phyloP scores from a whole-genome alignment of 2,113 vertebrate species.

The Ailurus styani region DNA sequence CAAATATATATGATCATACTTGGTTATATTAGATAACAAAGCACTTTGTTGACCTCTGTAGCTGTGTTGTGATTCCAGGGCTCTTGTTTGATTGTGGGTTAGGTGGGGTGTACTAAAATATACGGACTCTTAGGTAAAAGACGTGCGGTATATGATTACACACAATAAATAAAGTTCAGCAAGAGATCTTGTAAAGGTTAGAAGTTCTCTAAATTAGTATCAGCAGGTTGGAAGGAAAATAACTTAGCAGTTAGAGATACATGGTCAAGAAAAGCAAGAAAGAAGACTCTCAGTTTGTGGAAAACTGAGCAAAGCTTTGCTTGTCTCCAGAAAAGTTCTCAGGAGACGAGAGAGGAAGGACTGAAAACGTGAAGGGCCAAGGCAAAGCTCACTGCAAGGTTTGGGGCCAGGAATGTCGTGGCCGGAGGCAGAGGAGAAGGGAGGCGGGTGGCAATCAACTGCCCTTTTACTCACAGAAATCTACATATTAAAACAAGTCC shows the following conservation, averaged over 20 bases:
- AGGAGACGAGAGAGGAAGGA: not conserved
- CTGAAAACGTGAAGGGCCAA: not conserved
- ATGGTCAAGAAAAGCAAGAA: not conserved
- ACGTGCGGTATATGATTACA: not conserved
- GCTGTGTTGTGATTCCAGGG: not conserved
- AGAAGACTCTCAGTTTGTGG: not conserved
- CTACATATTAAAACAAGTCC: not conserved
- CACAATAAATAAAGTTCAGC: not conserved
- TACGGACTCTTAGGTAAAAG: not conserved
- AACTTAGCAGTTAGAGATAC: not conserved
- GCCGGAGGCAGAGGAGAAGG: not conserved
- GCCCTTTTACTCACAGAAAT: not conserved
- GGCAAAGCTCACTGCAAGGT: not conserved
- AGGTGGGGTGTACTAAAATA: not conserved
- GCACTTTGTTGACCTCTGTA: not conserved
- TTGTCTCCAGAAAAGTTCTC: not conserved
- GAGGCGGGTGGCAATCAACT: not conserved
- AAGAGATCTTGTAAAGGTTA: not conserved
- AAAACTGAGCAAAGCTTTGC: not conserved
- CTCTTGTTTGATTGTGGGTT: not conserved
- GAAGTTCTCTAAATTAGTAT: not conserved
- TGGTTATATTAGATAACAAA: not conserved
- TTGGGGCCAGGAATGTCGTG: not conserved
- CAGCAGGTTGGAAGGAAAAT: not conserved
- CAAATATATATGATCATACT: not conserved